Percentiles rank a stretch among this genome's conserved stretches.
Conservation (phyloP, 2,888 invertebrate species). For the Ennomos quercinarius region DNA sequence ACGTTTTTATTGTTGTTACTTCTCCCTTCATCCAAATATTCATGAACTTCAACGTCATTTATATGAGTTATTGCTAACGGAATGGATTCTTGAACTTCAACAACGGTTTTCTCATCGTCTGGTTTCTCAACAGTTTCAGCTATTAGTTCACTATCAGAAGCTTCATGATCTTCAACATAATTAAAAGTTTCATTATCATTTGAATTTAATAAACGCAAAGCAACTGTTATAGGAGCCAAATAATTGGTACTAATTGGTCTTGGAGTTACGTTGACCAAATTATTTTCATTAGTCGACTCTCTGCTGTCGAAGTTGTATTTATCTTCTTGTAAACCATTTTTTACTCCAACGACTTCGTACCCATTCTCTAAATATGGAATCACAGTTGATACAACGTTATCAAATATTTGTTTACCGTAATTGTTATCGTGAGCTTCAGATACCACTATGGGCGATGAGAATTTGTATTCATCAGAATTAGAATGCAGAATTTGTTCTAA, state of each 20-base stretch:
- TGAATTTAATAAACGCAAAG: slow-evolving; percentile 76
- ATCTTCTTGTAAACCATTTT: slow-evolving; percentile 56
- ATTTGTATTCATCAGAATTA: slow-evolving; percentile 62
- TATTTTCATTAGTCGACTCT: slow-evolving; percentile 43
- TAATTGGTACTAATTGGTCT: slow-evolving; percentile 84
- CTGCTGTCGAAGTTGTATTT: slow-evolving; percentile 34
- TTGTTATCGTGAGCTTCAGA: slow-evolving; percentile 60
- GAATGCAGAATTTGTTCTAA: slow-evolving; percentile 52
- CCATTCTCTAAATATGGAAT: slow-evolving; percentile 74
- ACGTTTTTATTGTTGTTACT: slow-evolving; percentile 61
- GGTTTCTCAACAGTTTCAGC: slow-evolving; percentile 69
- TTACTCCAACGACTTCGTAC: slow-evolving; percentile 75
- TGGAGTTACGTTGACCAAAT: slow-evolving; percentile 79
- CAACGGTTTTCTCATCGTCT: slow-evolving; percentile 78
- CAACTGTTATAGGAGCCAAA: slow-evolving; percentile 86
- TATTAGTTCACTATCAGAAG: slow-evolving; percentile 72
- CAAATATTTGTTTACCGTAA: slow-evolving; percentile 67
- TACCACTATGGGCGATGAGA: slow-evolving; percentile 80
- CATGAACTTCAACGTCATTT: slow-evolving; percentile 76
- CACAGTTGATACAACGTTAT: slow-evolving; percentile 76
- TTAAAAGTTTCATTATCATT: slow-evolving; percentile 70
- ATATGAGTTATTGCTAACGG: slow-evolving; percentile 82
- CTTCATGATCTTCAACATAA: slow-evolving; percentile 69
- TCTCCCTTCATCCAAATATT: slow-evolving; percentile 74
- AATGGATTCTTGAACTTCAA: slow-evolving; percentile 88